Evolutionary conservation across 2,888 invertebrate genomes (phyloP), one percentile per base, ranked within the genome.

Genomic region (Eudasyphora cyanicolor): DNA sequence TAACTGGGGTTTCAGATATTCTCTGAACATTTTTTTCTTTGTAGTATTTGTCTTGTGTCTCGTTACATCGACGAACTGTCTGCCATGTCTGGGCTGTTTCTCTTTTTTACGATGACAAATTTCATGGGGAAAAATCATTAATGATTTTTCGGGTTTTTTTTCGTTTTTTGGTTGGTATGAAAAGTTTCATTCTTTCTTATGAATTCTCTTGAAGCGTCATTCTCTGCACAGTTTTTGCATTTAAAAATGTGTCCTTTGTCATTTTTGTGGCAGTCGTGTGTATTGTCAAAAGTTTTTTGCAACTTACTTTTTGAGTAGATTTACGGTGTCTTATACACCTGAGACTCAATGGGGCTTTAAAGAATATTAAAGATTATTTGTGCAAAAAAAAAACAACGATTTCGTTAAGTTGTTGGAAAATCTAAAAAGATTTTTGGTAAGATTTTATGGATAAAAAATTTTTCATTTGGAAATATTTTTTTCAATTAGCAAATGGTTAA

Each of bases 61-160:
- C 14, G 60, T 24, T 29, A 2, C 27, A 2, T 8, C 24, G 6
- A 17, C 21, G 19, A 10, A 12, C 21, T 64, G 35, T 38, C 64
- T 35, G 64, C 10, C 21, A 38, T 21, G 38, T 64, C 64, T 64
- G 64, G 21, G 64, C 12, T 32, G 19, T 17, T 12, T 60, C 29
- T 60, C 14, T 29, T n/a, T 5, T 62, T 60, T 60, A n/a, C 35
- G 32, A 38, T 64, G 35, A 38, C 38, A 64, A 64, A 64, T 64
- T 64, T 17, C 64, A 35, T 19, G 32, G 38, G 64, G 54, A 19
- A n/a, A n/a, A n/a, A n/a, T 19, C 3, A 17, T 19, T 19, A 49
- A 17, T 19, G 17, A 49, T n/a, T 19, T 17, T 38, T 38, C 10
- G 38, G 3, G 8, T 49, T 49, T 45, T 45, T 45, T 6, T 49